Base-by-base conservation (phyloP, 2,888 invertebrate genomes). In the Conops quadrifasciatus region DNA sequence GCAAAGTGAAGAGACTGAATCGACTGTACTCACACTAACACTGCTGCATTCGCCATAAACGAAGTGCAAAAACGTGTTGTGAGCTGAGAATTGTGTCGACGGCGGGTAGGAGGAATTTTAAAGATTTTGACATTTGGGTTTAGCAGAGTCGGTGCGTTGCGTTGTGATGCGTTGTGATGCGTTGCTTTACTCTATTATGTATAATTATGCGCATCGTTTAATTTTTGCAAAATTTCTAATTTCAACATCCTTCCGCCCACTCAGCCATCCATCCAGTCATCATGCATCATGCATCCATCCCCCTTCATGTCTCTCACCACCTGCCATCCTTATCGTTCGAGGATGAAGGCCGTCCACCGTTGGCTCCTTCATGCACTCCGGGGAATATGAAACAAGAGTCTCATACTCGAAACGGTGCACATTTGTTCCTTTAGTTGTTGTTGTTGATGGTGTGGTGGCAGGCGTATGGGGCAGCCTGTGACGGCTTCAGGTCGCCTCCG, bases 1-100 rank as follows among this genome's bases (percentile, higher is more conserved):
- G 59, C 30, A 26, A 59, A 7, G 36, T 36, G 4, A 36, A 36
- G 4, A 7, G 36, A 36, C 4, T 36, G 9, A 36, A 36, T 36
- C 9, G 36, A 36, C 4, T 36, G 36, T 36, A 36, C n/a, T n/a
- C n/a, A n/a, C 36, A 9, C 9, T 36, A 9, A 36, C 36, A 9
- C 9, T 36, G 4, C 36, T 7, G 36, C 4, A 9, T 36, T n/a
- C n/a, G n/a, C n/a, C 9, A 36, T 36, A 9, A 36, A 5, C 28
- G 16, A 59, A 59, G 28, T 59, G 59, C 30, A 59, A 30, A 59
- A 59, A 59, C 59, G 30, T 59, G 59, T 59, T 30, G 59, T 59
- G 30, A 30, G 36, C 15, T 59, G 59, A n/a, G 30, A 26, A 19
- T 13, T 59, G 59, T 30, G 16, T n/a, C n/a, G 1, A 11, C 7